A percentile compares a stretch with the other conserved stretches of the same genome.
phyloP scores from a whole-genome alignment of 2,797 vertebrate species.

The Phalanger gymnotis region DNA sequence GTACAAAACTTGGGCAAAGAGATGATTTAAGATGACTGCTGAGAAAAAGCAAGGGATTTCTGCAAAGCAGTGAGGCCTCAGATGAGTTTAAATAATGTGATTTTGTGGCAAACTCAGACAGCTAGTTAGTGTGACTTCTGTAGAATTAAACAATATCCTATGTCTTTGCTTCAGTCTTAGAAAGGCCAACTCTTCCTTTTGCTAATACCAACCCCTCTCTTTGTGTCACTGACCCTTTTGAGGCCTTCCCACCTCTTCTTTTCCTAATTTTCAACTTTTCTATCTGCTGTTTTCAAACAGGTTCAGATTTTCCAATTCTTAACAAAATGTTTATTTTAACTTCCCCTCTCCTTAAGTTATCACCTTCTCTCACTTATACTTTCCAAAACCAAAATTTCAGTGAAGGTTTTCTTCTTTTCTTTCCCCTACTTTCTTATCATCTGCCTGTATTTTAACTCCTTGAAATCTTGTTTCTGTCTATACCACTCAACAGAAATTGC shows the following conservation, averaged over 20 bases:
- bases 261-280: neutral
- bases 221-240: neutral
- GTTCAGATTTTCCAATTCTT: neutral
- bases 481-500: neutral
- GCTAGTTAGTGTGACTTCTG: neutral
- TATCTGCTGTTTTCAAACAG: neutral
- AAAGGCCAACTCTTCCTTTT: neutral
- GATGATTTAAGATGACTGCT: neutral
- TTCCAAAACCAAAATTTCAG: neutral
- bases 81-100: neutral
- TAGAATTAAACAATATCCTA: neutral
- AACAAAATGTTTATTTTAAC: neutral
- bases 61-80: neutral
- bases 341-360: neutral
- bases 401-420: neutral
- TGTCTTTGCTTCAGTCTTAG: neutral
- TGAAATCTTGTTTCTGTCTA: too few species aligned
- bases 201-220: neutral
- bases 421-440: neutral
- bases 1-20: neutral
- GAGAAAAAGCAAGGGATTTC: neutral
- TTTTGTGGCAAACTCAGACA: neutral
- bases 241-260: neutral
- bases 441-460: too few species aligned
- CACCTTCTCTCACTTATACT: neutral